Base-by-base conservation (phyloP, 1,140 invertebrate species). In the Bombus sibiricus region DNA sequence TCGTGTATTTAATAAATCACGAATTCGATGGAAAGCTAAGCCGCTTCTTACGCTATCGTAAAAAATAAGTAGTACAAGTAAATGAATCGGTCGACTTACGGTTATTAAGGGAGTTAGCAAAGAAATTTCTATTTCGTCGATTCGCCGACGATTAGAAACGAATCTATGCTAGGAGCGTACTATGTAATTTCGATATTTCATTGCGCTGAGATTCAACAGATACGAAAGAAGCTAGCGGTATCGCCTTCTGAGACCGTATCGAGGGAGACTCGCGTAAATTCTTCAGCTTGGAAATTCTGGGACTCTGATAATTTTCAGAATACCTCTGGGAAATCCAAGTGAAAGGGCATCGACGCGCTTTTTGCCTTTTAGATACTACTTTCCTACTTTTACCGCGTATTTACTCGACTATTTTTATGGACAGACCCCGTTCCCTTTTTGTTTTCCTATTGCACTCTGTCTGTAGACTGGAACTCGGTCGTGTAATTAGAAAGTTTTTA, bases 261-360 rank as follows among this genome's bases (percentile, higher is more conserved):
- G 37, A 32, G 2, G n/a, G 6, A n/a, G 71, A n/a, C n/a, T 43
- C 39, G n/a, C 82, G 83, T 84, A 84, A 84, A 84, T 84, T 84
- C 83, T 69, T 72, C 66, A 37, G n/a, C 47, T 32, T 59, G 39
- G 47, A 71, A 62, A 80, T 80, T 85, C 83, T 13, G 75, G 57
- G 25, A 18, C 53, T 72, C 34, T 53, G 77, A 85, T 80, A 43
- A 85, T 85, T 80, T 85, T 57, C 76, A n/a, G 77, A 85, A 80
- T 72, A 47, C 83, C 47, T 57, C 9, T 41, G 77, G 83, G 83
- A 85, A 85, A 85, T 85, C 39, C 76, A 18, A 10, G 57, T 64
- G 77, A 85, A 80, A 80, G 77, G 83, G 41, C 47, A 71, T 34
- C 68, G 39, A 25, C 32, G 32, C n/a, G 5, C 28, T 13, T 69